Conservation (phyloP, 1,140 invertebrate species). For the Aethina tumida region DNA sequence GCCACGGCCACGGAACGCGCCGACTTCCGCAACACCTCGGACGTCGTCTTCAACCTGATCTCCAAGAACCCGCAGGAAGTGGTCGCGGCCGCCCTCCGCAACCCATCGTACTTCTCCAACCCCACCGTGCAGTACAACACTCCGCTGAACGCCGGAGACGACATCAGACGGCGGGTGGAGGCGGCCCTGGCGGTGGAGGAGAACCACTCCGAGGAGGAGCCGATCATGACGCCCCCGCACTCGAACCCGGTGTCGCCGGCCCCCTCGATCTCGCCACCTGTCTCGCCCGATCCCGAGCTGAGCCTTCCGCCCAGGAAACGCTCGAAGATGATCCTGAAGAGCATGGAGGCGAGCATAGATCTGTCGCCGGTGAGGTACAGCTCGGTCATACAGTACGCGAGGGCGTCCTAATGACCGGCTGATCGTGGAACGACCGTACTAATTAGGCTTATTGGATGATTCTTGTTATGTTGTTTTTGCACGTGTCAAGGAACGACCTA, state of each 20-base stretch:
- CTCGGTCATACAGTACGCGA: constrained; percentile 73
- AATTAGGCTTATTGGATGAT: not conserved
- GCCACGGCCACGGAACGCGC: constrained; percentile 28
- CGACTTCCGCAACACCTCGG: constrained; percentile 15
- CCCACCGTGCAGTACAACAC: constrained; percentile 28
- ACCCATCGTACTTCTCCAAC: constrained; percentile 29
- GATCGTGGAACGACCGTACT: constrained; percentile 6
- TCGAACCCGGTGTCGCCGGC: constrained; percentile 52
- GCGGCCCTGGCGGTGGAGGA: constrained; percentile 52
- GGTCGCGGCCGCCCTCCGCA: constrained; percentile 22
- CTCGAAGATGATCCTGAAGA: constrained; percentile 64
- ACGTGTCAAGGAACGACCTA: constrained; percentile 14
- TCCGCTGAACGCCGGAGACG: constrained; percentile 44
- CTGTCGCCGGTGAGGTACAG: constrained; percentile 49
- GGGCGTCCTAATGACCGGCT: constrained; percentile 52
- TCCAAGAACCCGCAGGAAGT: constrained; percentile 22
- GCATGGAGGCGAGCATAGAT: constrained; percentile 44
- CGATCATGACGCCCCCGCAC: constrained; percentile 53
- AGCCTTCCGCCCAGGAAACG: constrained; percentile 67
- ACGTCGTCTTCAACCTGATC: constrained; percentile 31
- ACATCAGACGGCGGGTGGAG: constrained; percentile 58
- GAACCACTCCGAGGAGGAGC: constrained; percentile 36
- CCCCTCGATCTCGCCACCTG: constrained; percentile 51
- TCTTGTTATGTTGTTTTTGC: constrained; percentile 4
- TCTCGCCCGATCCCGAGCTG: constrained; percentile 49